A percentile compares a stretch with the other conserved stretches of the same genome.
Conservation (phyloP, 2,113 vertebrate species). For the Antennarius striatus region DNA sequence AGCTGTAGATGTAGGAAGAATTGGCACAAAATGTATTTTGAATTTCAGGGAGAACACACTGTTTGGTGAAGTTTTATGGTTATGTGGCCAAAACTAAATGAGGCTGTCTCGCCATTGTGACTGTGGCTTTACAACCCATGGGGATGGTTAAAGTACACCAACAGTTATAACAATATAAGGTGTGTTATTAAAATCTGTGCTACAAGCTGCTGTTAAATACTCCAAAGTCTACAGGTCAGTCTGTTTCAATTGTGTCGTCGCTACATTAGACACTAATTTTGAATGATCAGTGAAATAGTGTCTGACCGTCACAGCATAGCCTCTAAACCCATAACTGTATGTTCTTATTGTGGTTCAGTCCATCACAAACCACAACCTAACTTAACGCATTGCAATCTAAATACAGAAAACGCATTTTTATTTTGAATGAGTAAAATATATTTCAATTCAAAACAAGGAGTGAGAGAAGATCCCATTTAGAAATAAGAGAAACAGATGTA, state of each 20-base stretch:
- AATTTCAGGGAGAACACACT: background rate
- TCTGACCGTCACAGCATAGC: background rate
- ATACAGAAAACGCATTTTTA: too few species aligned
- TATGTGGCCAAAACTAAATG: conserved; percentile 1
- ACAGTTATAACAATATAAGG: conserved; percentile 3
- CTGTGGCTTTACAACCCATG: conserved; percentile 37
- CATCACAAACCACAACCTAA: background rate
- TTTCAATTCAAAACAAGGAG: too few species aligned
- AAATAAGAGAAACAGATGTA: background rate
- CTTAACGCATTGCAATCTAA: background rate
- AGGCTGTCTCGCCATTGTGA: background rate
- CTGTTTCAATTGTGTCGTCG: background rate
- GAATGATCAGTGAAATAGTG: background rate
- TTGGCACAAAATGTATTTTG: background rate
- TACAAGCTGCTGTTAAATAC: conserved; percentile 3
- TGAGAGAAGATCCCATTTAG: too few species aligned
- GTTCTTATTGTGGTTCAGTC: background rate
- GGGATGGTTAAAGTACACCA: conserved; percentile 45
- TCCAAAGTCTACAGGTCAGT: conserved; percentile 53
- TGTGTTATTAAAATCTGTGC: too few species aligned
- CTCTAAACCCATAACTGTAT: background rate
- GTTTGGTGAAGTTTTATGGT: background rate
- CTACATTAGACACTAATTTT: background rate
- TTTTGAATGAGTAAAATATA: too few species aligned
- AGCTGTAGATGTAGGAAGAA: background rate